phyloP scores from a whole-genome alignment of 2,888 invertebrate species.

The Melieria omissa region DNA sequence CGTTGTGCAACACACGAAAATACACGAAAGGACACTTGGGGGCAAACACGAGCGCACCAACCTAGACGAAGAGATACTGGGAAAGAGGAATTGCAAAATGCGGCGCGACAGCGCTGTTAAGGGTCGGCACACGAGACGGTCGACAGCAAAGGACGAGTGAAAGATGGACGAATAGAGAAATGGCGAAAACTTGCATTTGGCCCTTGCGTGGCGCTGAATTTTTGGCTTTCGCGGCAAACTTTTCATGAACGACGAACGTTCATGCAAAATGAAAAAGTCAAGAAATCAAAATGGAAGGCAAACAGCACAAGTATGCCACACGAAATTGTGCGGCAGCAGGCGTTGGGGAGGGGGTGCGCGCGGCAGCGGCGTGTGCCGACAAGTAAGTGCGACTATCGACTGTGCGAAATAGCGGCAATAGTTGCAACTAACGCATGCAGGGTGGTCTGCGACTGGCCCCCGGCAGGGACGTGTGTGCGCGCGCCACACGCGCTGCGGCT shows the following conservation, averaged over 20 bases:
- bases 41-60: too few species aligned
- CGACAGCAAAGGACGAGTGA: neutral
- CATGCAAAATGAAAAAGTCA: too few species aligned
- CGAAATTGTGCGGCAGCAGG: too few species aligned
- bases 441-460: slow-evolving; percentile 2
- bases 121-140: neutral
- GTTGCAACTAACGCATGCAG: neutral
- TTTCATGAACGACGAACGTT: too few species aligned
- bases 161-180: neutral
- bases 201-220: neutral
- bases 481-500: slow-evolving; percentile 6
- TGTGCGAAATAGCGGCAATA: too few species aligned
- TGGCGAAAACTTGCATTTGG: neutral
- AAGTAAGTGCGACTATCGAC: too few species aligned
- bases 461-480: neutral
- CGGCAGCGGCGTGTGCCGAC: neutral
- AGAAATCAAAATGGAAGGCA: too few species aligned
- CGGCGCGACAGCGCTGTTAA: neutral
- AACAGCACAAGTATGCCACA: too few species aligned
- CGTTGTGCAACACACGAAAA: slow-evolving; percentile 3
- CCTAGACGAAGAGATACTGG: too few species aligned
- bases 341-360: neutral
- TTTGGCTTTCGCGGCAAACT: neutral
- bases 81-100: neutral
- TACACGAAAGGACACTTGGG: neutral